These are phyloP conservation scores for Spea hammondii DNA, from an alignment of 2,797 vertebrate genomes.

Conservation along the genomic window DNA sequence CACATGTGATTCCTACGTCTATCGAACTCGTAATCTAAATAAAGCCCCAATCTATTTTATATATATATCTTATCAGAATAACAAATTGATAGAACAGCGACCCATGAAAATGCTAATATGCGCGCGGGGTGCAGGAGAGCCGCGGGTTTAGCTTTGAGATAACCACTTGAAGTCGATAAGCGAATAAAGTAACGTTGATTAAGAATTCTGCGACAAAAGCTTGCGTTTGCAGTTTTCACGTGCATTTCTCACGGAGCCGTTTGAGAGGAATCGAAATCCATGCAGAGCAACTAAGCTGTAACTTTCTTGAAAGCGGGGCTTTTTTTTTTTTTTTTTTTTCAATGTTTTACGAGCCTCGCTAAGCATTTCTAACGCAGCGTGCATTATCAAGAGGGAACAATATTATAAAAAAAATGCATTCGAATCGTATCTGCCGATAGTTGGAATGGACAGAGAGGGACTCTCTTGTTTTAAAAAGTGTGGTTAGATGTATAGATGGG, in stretches of 20 bases:
- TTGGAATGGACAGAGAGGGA: too few species aligned
- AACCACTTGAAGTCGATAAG: constrained; percentile 7
- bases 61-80: constrained; percentile 1
- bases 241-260: not conserved
- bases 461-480: too few species aligned
- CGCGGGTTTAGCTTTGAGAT: not conserved
- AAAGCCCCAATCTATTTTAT: not conserved
- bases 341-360: not conserved
- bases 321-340: not conserved
- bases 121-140: not conserved
- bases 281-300: not conserved
- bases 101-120: constrained; percentile 24
- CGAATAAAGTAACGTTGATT: constrained; percentile 14
- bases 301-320: not conserved
- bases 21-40: not conserved
- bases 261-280: not conserved
- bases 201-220: not conserved
- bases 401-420: too few species aligned
- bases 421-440: too few species aligned
- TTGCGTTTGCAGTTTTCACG: constrained; percentile 3
- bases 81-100: not conserved
- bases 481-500: too few species aligned
- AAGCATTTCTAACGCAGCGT: not conserved
- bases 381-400: not conserved
- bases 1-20: not conserved